Evolutionary conservation across 2,888 invertebrate species (phyloP), one percentile per base, ranked within the genome.

Genomic region (Deilephila porcellus): DNA sequence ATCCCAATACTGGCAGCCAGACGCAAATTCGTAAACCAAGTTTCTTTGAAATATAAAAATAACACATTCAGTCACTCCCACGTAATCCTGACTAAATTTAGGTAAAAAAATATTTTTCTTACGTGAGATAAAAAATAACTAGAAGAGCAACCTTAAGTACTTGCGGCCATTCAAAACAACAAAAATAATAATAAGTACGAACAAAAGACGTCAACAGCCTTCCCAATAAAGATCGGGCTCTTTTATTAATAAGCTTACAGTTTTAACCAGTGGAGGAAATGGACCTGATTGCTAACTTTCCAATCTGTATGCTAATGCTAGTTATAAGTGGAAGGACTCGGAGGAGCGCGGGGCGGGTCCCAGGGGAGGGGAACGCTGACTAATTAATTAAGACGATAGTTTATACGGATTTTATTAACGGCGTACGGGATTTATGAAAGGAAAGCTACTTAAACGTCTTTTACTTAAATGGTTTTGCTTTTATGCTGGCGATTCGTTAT

Each of bases 251-350:
- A 74, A 76, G 76, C 77, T 78, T 80, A 77, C 77, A 76, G 75
- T 76, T 74, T 73, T 75, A 74, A 73, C 72, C 37, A 59, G 59
- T 59, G 20, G 25, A 45, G 63, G 80, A 76, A 79, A n/a, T 78
- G 78, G 79, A 79, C 79, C 79, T 83, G 82, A 86, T 85, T 77
- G 79, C 78, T 79, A 89, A 91, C 86, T 91, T 92, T 90, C 86
- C 91, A 91, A 92, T 92, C 86, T 92, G 88, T 91, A 92, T 92
- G 92, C 90, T 87, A 92, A 92, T 91, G 80, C 80, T 81, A 81
- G 86, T 86, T 87, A 88, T 86, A 87, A 87, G 86, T 86, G 82
- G 64, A 29, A 45, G 37, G 37, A 59, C 59, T 59, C 45, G 59
- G 5, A 63, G 53, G 81, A 76, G 76, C 76, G 62, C 72, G 75